Evolutionary conservation across 2,888 invertebrate genomes (phyloP).

Genomic region (Flexamia atlantica): DNA sequence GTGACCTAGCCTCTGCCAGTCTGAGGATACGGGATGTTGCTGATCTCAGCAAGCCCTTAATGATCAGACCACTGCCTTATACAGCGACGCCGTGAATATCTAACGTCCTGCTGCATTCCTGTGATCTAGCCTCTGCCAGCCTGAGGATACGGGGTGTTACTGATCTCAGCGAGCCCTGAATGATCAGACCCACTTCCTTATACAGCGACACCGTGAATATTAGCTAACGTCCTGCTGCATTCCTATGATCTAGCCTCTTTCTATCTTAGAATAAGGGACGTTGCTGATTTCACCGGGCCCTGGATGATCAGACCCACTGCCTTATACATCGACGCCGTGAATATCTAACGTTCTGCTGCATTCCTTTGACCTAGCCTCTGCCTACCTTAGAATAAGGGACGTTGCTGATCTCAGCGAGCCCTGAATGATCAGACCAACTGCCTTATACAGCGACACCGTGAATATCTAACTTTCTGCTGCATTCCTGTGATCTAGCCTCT

Average conservation of each 20-base stretch:
- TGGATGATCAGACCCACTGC: slow-evolving; percentile 27
- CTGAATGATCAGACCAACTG: slow-evolving; percentile 19
- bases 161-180: background rate
- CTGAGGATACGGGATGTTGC: slow-evolving; percentile 1
- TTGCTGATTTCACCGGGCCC: no score
- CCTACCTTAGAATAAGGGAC: no score
- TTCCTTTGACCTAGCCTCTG: background rate
- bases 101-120: slow-evolving; percentile 14
- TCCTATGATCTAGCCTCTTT: background rate
- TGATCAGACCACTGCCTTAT: slow-evolving; percentile 28
- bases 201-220: slow-evolving; percentile 31
- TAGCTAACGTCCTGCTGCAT: slow-evolving; percentile 3
- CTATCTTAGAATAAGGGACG: no score
- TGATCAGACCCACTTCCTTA: slow-evolving; percentile 17
- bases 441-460: slow-evolving; percentile 27
- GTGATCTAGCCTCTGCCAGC: background rate
- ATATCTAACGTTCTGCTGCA: slow-evolving; percentile 11
- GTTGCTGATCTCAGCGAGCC: no score
- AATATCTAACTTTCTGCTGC: slow-evolving; percentile 7
- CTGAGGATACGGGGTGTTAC: no score
- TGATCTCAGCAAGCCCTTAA: background rate
- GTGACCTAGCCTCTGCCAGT: background rate
- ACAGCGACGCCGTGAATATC: slow-evolving; percentile 32
- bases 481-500: slow-evolving; percentile 9
- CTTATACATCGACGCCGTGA: slow-evolving; percentile 25